These are phyloP conservation scores for Merops nubicus DNA, from an alignment of 2,113 vertebrate species.

Conservation along the genomic window DNA sequence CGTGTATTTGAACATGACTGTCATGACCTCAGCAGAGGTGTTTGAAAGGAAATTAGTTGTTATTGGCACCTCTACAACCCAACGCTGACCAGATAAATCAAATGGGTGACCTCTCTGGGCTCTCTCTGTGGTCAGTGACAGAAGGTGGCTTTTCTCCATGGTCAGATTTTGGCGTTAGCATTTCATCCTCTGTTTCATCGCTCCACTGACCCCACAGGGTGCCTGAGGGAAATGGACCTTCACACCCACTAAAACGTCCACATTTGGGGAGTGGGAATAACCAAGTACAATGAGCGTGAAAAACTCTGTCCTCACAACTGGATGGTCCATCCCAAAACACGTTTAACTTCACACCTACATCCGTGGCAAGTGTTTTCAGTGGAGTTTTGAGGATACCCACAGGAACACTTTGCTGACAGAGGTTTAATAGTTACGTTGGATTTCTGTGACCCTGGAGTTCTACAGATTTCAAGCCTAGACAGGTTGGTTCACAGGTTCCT, in stretches of 20 bases:
- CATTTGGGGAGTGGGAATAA: neutral
- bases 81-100: neutral
- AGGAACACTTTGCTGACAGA: neutral
- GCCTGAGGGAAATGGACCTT: neutral
- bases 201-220: neutral
- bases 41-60: neutral
- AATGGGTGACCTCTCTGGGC: no score
- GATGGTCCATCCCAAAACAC: neutral
- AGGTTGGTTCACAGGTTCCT: neutral
- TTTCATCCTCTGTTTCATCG: neutral
- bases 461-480: neutral
- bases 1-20: neutral
- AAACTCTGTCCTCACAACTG: neutral
- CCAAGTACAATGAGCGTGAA: neutral
- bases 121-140: neutral
- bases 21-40: neutral
- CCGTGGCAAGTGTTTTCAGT: neutral
- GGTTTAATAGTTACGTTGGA: neutral
- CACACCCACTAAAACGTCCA: accelerated
- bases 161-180: neutral
- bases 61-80: neutral
- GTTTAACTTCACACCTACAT: neutral
- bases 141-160: neutral
- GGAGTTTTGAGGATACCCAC: neutral
- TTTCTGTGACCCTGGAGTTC: accelerated